phyloP scores from a whole-genome alignment of 1,140 invertebrate genomes.

The Caenorhabditis remanei region DNA sequence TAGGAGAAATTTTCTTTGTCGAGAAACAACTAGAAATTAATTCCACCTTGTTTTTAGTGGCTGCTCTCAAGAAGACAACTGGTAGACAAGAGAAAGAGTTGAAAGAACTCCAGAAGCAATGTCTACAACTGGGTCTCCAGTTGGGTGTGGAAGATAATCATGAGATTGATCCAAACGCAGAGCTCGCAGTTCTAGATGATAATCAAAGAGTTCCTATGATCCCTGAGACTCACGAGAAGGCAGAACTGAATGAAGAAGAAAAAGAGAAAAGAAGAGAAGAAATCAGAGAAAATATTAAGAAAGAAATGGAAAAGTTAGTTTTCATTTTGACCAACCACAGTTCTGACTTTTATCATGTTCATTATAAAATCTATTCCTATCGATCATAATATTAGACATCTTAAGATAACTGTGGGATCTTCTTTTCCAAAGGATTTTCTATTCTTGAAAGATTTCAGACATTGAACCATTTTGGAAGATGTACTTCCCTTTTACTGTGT shows the following conservation, averaged over 20 bases:
- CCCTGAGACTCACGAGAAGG: constrained; percentile 3
- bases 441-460: not conserved
- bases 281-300: constrained; percentile 55
- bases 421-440: not conserved
- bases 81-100: constrained; percentile 53
- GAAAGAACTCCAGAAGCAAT: constrained; percentile 52
- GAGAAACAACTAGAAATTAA: not conserved
- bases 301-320: constrained; percentile 59
- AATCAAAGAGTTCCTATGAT: constrained; percentile 13
- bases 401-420: no score
- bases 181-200: constrained; percentile 1
- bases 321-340: not conserved
- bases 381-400: no score
- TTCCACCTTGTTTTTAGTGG: constrained; percentile 56
- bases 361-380: no score
- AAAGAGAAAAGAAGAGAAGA: constrained; percentile 57
- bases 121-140: constrained; percentile 38
- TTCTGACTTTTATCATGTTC: no score
- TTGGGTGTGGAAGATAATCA: constrained; percentile 8
- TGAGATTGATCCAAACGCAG: not conserved
- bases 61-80: constrained; percentile 27
- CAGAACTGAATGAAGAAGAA: constrained; percentile 52
- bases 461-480: no score
- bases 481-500: no score
- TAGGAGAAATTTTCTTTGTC: not conserved